Conservation (phyloP, 1,140 invertebrate species). For the Oreohelix idahoensis region DNA sequence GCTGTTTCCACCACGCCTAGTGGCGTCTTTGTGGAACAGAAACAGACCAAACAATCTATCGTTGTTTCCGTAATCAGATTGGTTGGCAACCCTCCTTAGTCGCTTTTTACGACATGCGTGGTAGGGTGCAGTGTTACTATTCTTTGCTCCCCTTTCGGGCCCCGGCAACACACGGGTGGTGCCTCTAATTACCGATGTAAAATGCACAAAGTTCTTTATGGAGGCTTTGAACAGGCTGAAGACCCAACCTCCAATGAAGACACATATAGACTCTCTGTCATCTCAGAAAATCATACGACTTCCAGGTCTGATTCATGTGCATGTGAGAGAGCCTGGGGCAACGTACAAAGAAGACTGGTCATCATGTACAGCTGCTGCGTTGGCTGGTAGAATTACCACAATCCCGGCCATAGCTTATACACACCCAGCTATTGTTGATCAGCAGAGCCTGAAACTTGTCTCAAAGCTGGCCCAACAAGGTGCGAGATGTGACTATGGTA, state of each 20-base stretch:
- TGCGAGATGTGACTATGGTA: slow-evolving; percentile 95
- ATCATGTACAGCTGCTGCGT: slow-evolving; percentile 92
- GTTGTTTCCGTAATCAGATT: no score
- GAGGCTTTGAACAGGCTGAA: slow-evolving; percentile 86
- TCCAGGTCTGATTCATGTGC: slow-evolving; percentile 93
- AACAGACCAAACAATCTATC: no score
- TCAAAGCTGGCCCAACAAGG: slow-evolving; percentile 79
- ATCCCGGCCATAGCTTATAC: slow-evolving; percentile 99
- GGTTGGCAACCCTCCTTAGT: no score
- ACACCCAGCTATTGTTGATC: slow-evolving; percentile 91
- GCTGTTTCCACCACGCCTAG: no score
- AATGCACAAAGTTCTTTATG: no score
- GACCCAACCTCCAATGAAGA: slow-evolving; percentile 87
- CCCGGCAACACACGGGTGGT: no score
- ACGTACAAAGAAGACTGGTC: slow-evolving; percentile 97
- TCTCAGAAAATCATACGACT: slow-evolving; percentile 90
- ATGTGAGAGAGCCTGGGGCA: slow-evolving; percentile 95
- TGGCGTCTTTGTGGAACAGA: no score
- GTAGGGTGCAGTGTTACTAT: no score
- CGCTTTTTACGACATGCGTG: no score
- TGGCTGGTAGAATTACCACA: slow-evolving; percentile 97
- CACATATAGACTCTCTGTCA: slow-evolving; percentile 93
- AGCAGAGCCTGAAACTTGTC: slow-evolving; percentile 78
- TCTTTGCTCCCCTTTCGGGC: no score
- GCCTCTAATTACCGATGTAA: no score